Conservation (phyloP, 2,888 invertebrate species). For the Pristionchus arcanus region DNA sequence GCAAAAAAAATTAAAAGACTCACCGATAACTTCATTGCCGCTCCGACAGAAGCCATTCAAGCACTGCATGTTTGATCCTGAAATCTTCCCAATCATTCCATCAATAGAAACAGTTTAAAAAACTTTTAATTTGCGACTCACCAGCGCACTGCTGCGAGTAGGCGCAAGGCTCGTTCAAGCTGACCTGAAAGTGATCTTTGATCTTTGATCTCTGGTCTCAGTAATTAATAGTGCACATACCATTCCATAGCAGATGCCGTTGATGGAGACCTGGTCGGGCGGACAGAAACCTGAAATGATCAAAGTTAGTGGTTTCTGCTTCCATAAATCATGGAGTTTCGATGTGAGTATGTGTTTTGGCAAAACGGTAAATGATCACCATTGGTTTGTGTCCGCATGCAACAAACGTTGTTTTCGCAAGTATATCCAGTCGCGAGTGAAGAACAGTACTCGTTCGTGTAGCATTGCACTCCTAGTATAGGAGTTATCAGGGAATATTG, state of each 20-base stretch:
- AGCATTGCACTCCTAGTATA: conserved; percentile 54
- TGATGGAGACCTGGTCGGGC: background rate
- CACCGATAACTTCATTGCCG: conserved; percentile 1
- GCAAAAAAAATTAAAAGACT: background rate
- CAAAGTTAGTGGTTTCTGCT: background rate
- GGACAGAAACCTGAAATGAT: background rate
- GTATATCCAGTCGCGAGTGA: conserved; percentile 9
- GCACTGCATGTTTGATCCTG: conserved; percentile 19
- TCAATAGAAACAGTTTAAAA: too few relatives aligned
- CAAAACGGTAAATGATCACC: background rate
- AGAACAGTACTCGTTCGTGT: conserved; percentile 18
- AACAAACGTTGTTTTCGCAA: conserved; percentile 39
- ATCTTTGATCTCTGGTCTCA: too few relatives aligned
- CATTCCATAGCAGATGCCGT: background rate
- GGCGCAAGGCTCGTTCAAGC: conserved; percentile 35
- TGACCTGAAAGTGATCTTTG: background rate
- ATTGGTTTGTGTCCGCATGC: background rate
- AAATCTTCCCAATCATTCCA: background rate
- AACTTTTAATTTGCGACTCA: background rate
- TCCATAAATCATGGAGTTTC: background rate
- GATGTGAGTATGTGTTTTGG: too few relatives aligned
- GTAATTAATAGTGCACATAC: background rate
- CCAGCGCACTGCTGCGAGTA: conserved; percentile 17
- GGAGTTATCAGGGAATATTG: too few relatives aligned
- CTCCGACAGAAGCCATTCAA: conserved; percentile 29